Percentiles rank a stretch among this genome's conserved stretches.
phyloP scores from a whole-genome alignment of 2,113 vertebrate genomes.

The Phalacrocorax pelagicus region DNA sequence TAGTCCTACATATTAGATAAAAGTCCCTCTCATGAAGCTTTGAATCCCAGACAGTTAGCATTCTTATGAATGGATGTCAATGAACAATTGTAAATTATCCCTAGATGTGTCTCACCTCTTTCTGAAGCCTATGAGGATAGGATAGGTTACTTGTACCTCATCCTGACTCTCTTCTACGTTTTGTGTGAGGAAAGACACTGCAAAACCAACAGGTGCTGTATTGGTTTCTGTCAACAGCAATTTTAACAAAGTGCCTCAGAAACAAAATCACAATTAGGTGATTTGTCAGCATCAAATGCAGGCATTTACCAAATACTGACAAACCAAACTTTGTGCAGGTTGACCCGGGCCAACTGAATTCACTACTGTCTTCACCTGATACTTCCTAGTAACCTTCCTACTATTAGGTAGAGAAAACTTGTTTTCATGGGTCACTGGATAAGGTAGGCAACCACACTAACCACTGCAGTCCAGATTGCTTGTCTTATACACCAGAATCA shows the following conservation, averaged over 20 bases:
- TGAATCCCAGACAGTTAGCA: neutral
- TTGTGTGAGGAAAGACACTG: neutral
- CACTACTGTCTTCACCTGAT: neutral
- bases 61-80: neutral
- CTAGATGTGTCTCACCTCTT: neutral
- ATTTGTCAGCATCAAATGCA: neutral
- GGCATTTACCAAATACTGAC: neutral
- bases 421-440: neutral
- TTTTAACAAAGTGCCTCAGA: neutral
- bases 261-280: neutral
- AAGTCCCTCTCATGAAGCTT: neutral
- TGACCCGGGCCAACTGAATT: neutral
- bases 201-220: accelerated
- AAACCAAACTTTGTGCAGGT: neutral
- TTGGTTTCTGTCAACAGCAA: neutral
- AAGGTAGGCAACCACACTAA: neutral
- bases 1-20: neutral
- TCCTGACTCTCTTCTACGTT: neutral
- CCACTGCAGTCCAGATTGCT: neutral
- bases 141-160: neutral
- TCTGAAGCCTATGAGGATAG: neutral
- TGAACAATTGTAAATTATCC: neutral
- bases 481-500: neutral
- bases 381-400: neutral
- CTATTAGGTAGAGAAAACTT: neutral